Percentiles rank a stretch among this genome's conserved stretches.
Evolutionary conservation across 2,113 vertebrate species (phyloP).

Genomic region (Riparia riparia): DNA sequence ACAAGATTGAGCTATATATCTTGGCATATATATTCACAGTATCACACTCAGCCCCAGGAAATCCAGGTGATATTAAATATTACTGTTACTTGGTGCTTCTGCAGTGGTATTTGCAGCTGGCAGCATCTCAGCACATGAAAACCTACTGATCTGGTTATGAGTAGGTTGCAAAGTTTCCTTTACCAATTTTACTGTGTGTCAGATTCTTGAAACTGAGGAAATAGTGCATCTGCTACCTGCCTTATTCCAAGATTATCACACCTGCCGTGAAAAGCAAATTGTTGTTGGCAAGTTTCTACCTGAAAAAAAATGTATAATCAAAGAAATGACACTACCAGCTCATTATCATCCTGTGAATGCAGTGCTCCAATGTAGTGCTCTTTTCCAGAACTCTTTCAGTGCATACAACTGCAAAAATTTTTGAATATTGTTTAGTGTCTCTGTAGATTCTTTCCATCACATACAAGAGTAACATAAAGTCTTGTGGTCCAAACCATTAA

Average conservation of each 20-base stretch:
- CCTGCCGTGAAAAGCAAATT: not conserved
- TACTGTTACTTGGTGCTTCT: not conserved
- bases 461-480: not conserved
- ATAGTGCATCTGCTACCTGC: not conserved
- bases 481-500: not conserved
- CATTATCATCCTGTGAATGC: not conserved
- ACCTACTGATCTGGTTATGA: not conserved
- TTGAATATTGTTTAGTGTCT: not conserved
- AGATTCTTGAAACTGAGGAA: not conserved
- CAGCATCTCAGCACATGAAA: not conserved
- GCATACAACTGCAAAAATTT: not conserved
- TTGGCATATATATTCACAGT: not conserved
- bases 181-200: not conserved
- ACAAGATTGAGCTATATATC: not conserved
- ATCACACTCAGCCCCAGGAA: not conserved
- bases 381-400: not conserved
- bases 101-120: not conserved
- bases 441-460: not conserved
- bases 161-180: not conserved
- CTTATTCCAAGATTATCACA: not conserved
- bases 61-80: not conserved
- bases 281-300: not conserved
- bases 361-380: not conserved
- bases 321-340: not conserved
- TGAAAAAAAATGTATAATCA: accelerated